Conservation (phyloP, 1,140 invertebrate genomes). For the Littorina saxatilis region DNA sequence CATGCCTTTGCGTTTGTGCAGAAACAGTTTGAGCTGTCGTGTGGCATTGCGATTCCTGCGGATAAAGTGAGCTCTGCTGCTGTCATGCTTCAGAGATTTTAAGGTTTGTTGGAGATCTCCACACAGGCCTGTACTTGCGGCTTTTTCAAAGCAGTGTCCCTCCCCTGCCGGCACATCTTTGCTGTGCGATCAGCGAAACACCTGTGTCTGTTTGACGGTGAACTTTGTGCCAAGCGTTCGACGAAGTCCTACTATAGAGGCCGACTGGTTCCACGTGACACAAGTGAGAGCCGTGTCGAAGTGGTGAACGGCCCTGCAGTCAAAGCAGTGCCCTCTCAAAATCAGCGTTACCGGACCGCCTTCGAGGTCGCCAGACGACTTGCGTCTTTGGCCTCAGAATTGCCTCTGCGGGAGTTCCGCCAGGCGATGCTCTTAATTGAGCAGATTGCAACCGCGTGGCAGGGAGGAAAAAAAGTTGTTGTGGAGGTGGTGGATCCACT, state of each 20-base stretch:
- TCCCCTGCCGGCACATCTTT: constrained; percentile 26
- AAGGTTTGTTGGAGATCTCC: not conserved
- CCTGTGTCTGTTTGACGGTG: not conserved
- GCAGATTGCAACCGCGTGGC: too few species aligned
- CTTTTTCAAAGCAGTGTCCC: constrained; percentile 13
- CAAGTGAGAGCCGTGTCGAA: not conserved
- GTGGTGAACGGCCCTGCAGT: not conserved
- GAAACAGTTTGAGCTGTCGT: not conserved
- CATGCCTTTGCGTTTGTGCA: constrained; percentile 13
- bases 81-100: not conserved
- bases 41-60: not conserved
- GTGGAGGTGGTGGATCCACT: too few species aligned
- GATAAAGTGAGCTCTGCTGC: constrained; percentile 5
- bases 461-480: too few species aligned
- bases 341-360: not conserved
- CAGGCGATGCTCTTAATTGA: too few species aligned
- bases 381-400: too few species aligned
- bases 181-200: not conserved
- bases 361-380: not conserved
- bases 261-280: not conserved
- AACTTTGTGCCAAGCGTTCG: constrained; percentile 4
- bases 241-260: not conserved
- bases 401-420: too few species aligned
- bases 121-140: not conserved
- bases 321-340: not conserved